Evolutionary conservation across 2,888 invertebrate genomes (phyloP), one percentile per base, ranked within the genome.

Genomic region (Tuberolachnus salignus): DNA sequence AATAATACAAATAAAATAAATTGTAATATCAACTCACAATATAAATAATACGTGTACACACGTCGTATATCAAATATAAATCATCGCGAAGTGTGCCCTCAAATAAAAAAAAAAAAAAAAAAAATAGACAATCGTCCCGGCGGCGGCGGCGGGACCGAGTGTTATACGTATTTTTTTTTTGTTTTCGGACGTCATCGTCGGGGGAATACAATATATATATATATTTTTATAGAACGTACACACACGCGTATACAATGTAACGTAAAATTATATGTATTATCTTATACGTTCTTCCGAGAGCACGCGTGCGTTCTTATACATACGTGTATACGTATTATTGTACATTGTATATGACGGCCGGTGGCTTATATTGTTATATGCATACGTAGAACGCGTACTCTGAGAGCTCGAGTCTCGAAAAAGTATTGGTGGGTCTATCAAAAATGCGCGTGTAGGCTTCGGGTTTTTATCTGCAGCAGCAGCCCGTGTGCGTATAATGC

Each of bases 241-340:
- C 16, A 1, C 3, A n/a, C 51, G n/a, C 13, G 26, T 34, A 3
- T 34, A 14, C 23, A 53, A 51, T 34, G 23, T 66, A 26, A n/a
- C n/a, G n/a, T 46, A 57, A 9, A 11, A n/a, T n/a, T 16, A 3
- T 34, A 61, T 9, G n/a, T 61, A 42, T 16, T 10, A 42, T 34
- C 23, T 55, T 19, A 42, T 16, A 51, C n/a, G 1, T 49, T 26
- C n/a, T 26, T 10, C n/a, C 49, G 10, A 19, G 53, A 57, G 57
- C 71, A 71, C 71, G 71, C 71, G 57, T 71, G 46, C 46, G 26
- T 46, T 26, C 23, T 59, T 59, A 34, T 34, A 34, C n/a, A n/a
- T n/a, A n/a, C n/a, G n/a, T n/a, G n/a, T n/a, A n/a, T n/a, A n/a
- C n/a, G n/a, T n/a, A n/a, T n/a, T n/a, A 16, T 57, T 57, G 16